Evolutionary conservation across 2,888 invertebrate species (phyloP), one percentile per base, ranked within the genome.

Genomic region (Chalcosyrphus nemorum): DNA sequence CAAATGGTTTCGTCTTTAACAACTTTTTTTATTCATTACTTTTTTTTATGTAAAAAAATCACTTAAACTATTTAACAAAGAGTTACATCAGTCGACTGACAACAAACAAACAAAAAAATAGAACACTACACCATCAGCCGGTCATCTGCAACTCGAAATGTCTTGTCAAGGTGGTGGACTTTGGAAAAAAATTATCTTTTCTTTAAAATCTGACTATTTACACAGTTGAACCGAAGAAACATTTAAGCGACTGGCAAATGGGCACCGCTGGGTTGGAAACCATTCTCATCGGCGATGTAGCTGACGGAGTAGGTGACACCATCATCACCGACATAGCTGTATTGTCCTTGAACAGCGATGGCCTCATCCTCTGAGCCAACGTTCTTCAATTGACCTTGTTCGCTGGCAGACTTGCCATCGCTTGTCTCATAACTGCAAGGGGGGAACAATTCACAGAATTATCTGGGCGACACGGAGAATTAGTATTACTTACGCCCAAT

Each of bases 271-370:
- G 93, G 93, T 88, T 92, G 93, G 89, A 89, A 91, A 75, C 92
- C 91, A 41, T 91, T 91, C 87, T 89, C 90, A 86, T 91, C 91
- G 68, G 91, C 91, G 7, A 90, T 52, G 78, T 90, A 91, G 81
- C 86, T 93, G 71, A 95, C 94, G 4, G 92, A 92, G 89, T 94
- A 94, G 0, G 91, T 91, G 29, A 92, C 92, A 4, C 94, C 94
- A 87, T 94, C 94, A 47, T 93, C 93, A 29, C 92, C 94, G 0
- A 93, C 90, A 92, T 92, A 93, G 24, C 92, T 90, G 90, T 92
- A 93, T 2, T 92, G 91, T n/a, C 94, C 94, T 43, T 87, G 90
- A 7, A 93, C 92, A 1, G 91, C 88, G 32, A 94, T 89, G 15
- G 92, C 90, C 86, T 93, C 93, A 71, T 93, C 91, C 59, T 94